These are phyloP conservation scores for Lithophane socia DNA, from an alignment of 2,888 invertebrate genomes.

Conservation along the genomic window DNA sequence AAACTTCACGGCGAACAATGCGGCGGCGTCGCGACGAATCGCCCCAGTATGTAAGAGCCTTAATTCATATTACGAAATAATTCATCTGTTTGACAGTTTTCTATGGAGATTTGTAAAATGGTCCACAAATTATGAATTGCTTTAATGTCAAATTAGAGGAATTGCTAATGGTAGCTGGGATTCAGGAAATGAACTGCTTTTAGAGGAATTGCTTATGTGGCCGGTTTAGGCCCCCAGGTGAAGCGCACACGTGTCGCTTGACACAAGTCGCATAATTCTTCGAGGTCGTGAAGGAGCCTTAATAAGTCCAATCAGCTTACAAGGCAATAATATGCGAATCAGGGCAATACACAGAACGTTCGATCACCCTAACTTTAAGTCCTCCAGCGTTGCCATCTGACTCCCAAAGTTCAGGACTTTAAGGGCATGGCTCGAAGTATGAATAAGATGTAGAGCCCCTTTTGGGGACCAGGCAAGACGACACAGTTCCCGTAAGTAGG, in stretches of 20 bases:
- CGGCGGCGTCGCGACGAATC: too few relatives aligned
- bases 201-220: too few relatives aligned
- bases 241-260: neutral
- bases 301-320: conserved; percentile 13
- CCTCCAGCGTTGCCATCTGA: conserved; percentile 43
- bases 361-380: conserved; percentile 39
- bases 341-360: conserved; percentile 3
- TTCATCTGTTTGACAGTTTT: too few relatives aligned
- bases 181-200: too few relatives aligned
- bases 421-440: conserved; percentile 16
- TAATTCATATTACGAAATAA: too few relatives aligned
- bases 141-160: too few relatives aligned
- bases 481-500: too few relatives aligned
- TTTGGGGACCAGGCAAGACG: neutral
- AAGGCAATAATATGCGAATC: neutral
- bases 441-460: conserved; percentile 3
- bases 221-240: neutral
- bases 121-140: too few relatives aligned
- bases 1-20: too few relatives aligned
- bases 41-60: too few relatives aligned
- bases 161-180: too few relatives aligned
- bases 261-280: neutral
- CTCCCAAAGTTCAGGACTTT: conserved; percentile 35
- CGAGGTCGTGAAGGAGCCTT: neutral
- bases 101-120: too few relatives aligned